Conservation (phyloP, 2,113 vertebrate genomes). For the Thunnus maccoyii region DNA sequence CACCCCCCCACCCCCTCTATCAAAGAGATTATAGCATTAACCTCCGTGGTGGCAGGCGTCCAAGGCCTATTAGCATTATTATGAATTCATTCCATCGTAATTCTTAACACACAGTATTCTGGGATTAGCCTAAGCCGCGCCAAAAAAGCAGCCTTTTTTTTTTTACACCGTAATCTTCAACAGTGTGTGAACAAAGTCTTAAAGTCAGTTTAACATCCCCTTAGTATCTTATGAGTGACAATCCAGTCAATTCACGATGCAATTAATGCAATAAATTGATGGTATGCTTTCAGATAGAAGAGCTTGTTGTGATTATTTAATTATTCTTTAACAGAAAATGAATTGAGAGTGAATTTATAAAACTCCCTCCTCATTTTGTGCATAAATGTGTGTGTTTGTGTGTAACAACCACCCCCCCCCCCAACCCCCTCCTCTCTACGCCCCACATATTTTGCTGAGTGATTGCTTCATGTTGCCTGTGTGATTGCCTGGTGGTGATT, state of each 20-base stretch:
- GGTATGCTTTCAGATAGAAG: not conserved
- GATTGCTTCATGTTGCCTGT: slow-evolving; percentile 26
- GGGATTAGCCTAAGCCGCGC: slow-evolving; percentile 27
- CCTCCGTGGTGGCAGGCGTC: slow-evolving; percentile 27
- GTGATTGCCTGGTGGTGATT: slow-evolving; percentile 55
- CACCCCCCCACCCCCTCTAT: not conserved
- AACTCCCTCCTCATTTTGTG: not conserved
- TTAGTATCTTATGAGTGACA: not conserved
- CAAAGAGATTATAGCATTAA: slow-evolving; percentile 33
- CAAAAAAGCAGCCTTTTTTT: slow-evolving; percentile 9
- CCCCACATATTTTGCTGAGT: not conserved
- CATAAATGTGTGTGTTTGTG: slow-evolving; percentile 12
- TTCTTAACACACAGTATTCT: slow-evolving; percentile 16
- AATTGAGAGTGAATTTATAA: slow-evolving; percentile 15
- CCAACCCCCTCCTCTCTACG: not conserved
- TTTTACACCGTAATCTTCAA: slow-evolving; percentile 19
- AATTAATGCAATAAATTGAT: slow-evolving; percentile 32
- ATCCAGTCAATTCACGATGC: slow-evolving; percentile 4
- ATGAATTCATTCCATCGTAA: slow-evolving; percentile 20
- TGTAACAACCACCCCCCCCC: not conserved
- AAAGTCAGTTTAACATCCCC: not conserved
- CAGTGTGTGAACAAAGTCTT: slow-evolving; percentile 14
- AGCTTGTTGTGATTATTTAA: not conserved
- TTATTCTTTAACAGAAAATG: slow-evolving; percentile 21
- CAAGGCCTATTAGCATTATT: slow-evolving; percentile 44